Base-by-base conservation (phyloP, 2,113 vertebrate species). In the Trichomycterus rosablanca region DNA sequence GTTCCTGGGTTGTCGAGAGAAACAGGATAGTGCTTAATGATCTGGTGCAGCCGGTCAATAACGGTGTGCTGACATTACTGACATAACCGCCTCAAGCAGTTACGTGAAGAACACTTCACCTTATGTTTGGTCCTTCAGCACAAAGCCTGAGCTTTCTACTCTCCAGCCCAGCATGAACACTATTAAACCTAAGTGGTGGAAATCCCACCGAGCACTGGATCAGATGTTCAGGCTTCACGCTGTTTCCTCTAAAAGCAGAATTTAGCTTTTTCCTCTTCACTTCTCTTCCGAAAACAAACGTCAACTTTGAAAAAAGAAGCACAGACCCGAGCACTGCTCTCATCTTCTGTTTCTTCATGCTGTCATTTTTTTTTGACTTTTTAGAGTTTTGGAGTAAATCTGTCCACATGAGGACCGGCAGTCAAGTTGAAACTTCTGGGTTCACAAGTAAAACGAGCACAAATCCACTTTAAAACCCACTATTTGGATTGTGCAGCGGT, bases 31-130 rank as follows among this genome's bases (percentile, higher is more conserved):
- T 4, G 2, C n/a, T 51, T 0, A 26, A 19, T 18, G 28, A 53
- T 34, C 15, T 9, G 22, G n/a, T 6, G 22, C 35, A 26, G 53
- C 20, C 40, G 8, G n/a, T 8, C 53, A 14, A 9, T 56, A 35
- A 56, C 37, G n/a, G 35, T 2, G 16, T 42, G 7, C 9, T 9
- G 19, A 16, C 22, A 40, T n/a, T 35, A 26, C 53, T 1, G 10
- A 34, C n/a, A n/a, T n/a, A n/a, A n/a, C n/a, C 19, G 50, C 50
- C 53, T 42, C n/a, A 15, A 40, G 53, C 14, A 42, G 35, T 22
- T 42, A 35, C 53, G 58, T 37, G 58, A 55, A 28, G 32, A 37
- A 26, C 15, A 42, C 46, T 43, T 52, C 18, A 63, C 24, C 60
- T 23, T 22, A 18, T 52, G 26, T 52, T 44, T 30, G 39, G 44